Base-by-base conservation (phyloP, 2,888 invertebrate genomes). In the Hydrotaea cyrtoneurina region DNA sequence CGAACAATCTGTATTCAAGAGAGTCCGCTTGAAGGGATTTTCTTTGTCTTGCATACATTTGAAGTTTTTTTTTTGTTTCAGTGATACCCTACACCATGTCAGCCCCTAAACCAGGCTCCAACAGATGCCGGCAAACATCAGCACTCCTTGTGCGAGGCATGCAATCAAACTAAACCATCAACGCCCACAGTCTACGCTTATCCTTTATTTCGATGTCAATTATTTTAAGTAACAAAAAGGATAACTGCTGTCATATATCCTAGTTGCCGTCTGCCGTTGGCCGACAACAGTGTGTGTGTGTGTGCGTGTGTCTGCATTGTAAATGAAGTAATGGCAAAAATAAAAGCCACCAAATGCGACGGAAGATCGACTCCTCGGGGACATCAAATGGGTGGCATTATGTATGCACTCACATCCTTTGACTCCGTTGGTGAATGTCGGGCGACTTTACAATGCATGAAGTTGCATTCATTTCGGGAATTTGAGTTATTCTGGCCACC, bases 381-480 rank as follows among this genome's bases (percentile, higher is more conserved):
- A 46, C 21, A 46, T 17, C 21, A 69, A 69, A 69, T 66, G 46
- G 43, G 15, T 69, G 69, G 23, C 69, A 66, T 39, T 66, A 39
- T 50, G 2, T 50, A 50, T n/a, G 10, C 50, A 15, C 10, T 43
- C 13, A 10, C 10, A 43, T 43, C 43, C 43, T 43, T 43, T 15
- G 50, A 4, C 26, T 19, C 26, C 7, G 62, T 31, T n/a, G 7
- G 31, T 62, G 62, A 19, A 36, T 69, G 46, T 69, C 21, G 8
- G 17, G 23, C 59, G 21, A 57, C 23, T 11, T 23, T 13, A 23
- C 62, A 43, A 82, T 75, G 78, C 62, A 72, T 64, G 31, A 62
- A 83, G 78, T 77, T 80, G 50, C 21, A 50, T 55, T 66, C 66
- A 83, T 73, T 80, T 53, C 59, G n/a, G 69, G 50, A 66, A 80